phyloP scores from a whole-genome alignment of 2,797 vertebrate species.

The Bradypodion pumilum region DNA sequence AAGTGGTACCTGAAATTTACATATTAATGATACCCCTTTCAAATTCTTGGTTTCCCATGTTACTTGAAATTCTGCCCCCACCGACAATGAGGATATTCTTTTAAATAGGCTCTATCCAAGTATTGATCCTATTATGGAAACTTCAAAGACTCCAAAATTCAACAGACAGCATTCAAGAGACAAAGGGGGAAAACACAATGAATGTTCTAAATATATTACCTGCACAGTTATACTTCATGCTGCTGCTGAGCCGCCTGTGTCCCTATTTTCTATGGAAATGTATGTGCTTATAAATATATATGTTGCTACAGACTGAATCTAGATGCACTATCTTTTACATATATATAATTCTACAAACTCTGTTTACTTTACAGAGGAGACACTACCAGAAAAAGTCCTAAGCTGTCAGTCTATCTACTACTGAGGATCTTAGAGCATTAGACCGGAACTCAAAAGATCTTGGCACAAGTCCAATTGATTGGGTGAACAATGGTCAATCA shows the following conservation, averaged over 20 bases:
- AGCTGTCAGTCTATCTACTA: too few species aligned
- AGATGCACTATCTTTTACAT: conserved; percentile 9
- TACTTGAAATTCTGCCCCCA: conserved; percentile 2
- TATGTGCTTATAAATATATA: neutral
- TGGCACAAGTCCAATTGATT: too few species aligned
- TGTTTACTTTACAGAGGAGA: neutral
- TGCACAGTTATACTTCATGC: neutral
- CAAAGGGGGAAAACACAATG: neutral
- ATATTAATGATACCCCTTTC: conserved; percentile 3
- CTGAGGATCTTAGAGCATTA: too few species aligned
- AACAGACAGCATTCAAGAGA: neutral
- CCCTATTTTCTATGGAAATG: neutral
- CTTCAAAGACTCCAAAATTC: conserved; percentile 3
- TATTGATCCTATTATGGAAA: conserved; percentile 46
- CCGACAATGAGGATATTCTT: conserved; percentile 26
- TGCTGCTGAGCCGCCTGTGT: neutral
- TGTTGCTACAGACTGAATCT: neutral
- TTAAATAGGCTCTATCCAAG: conserved; percentile 40
- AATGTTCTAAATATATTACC: neutral
- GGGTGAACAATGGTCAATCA: too few species aligned
- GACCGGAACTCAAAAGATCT: too few species aligned
- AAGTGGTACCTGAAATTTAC: conserved; percentile 27
- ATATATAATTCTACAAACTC: neutral
- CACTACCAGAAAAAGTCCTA: neutral
- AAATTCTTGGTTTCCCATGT: conserved; percentile 37